Base-by-base conservation (phyloP, 2,113 vertebrate species). In the Irena cyanogastra region DNA sequence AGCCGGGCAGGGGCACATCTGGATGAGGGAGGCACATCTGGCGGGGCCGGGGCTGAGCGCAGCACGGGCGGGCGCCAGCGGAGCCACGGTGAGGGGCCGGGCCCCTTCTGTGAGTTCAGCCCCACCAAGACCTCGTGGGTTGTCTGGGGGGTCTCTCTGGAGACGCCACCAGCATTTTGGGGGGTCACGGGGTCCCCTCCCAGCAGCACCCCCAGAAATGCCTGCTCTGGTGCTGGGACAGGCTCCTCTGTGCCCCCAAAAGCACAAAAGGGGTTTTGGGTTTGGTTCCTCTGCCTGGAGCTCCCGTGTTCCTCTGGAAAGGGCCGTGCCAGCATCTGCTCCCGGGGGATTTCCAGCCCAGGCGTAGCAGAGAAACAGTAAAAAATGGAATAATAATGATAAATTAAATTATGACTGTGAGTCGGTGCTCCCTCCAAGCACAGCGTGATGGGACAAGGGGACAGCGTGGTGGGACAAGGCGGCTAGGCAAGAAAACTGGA, bases 281-380 rank as follows among this genome's bases (percentile, higher is more conserved):
- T 68, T 61, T 33, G 23, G 74, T 84, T 93, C 66, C 74, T 84
- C 33, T 18, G 6, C 8, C 52, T 3, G 3, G 39, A 49, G 35
- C 4, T 47, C 50, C 35, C 3, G 0, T 1, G 8, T 68, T 61
- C 15, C 33, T 28, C 47, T 6, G 2, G 42, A 35, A 93, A 75
- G 74, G 20, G 53, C 41, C 7, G 20, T 10, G 4, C 15, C 35
- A 9, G 41, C 61, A 8, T 17, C 86, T 28, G 24, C 42, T 69
- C 30, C 23, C 30, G 0, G 56, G 68, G 81, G 42, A n/a, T 69
- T 75, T 24, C 61, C 80, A 44, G 78, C 18, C 22, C 23, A 5
- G 21, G 8, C 1, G 0, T 0, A 5, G 12, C 3, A 20, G 10
- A n/a, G 8, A 75, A 56, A 49, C 11, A 3, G 18, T 6, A 5